Evolutionary conservation across 2,113 vertebrate genomes (phyloP).

Genomic region (Pipra filicauda): DNA sequence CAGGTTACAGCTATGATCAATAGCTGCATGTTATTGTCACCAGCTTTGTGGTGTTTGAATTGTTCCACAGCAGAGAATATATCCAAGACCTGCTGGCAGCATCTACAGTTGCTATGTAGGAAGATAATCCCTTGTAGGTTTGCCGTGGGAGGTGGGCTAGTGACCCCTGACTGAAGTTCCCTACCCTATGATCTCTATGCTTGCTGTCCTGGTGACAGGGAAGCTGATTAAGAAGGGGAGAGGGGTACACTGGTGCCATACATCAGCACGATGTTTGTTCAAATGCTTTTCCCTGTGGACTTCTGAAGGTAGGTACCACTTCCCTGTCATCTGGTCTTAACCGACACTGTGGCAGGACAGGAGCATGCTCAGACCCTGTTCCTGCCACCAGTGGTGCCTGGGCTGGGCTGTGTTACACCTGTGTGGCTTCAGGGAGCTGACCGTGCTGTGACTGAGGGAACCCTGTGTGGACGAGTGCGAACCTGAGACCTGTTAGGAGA

Average conservation of each 20-base stretch:
- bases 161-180: neutral
- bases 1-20: neutral
- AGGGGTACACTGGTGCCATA: neutral
- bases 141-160: neutral
- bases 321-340: neutral
- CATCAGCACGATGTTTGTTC: rapidly evolving
- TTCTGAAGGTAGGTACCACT: neutral
- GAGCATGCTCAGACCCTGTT: neutral
- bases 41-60: neutral
- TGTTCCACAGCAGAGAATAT: neutral
- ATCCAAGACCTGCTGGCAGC: neutral
- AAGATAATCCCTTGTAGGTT: neutral
- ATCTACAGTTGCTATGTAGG: neutral
- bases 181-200: rapidly evolving
- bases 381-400: neutral
- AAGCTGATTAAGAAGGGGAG: neutral
- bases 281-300: neutral
- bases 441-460: rapidly evolving
- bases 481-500: neutral
- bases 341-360: rapidly evolving
- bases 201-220: neutral
- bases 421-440: neutral
- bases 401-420: neutral
- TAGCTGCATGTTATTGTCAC: neutral
- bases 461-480: neutral